Base-by-base conservation (phyloP, 2,797 vertebrate genomes). In the Pseudochromis fuscus region DNA sequence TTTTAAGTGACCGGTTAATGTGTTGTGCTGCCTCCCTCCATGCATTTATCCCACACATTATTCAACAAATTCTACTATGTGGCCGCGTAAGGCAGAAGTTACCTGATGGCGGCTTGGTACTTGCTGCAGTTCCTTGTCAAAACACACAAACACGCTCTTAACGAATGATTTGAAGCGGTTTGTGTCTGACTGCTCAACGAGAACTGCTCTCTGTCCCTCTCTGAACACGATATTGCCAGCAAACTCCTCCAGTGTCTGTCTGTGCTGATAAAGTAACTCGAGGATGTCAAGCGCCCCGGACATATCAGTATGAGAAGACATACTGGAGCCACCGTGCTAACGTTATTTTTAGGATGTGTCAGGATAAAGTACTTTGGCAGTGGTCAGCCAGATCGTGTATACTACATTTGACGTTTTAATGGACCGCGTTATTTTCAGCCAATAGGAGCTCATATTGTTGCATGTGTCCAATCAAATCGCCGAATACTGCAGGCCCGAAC, bases 61-160 rank as follows among this genome's bases (percentile, higher is more conserved):
- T n/a, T n/a, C n/a, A n/a, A n/a, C n/a, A n/a, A n/a, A n/a, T n/a
- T n/a, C n/a, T n/a, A n/a, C n/a, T n/a, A n/a, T n/a, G n/a, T n/a
- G n/a, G n/a, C n/a, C n/a, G n/a, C n/a, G n/a, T 19, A 42, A 8
- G 18, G 6, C 19, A 30, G 4, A 18, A 4, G 0, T 69, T 75
- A 95, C 94, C 90, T 94, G 91, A 18, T 57, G 85, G 59, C 81
- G 81, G 82, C 90, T 93, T 2, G 91, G 90, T 7, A 81, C 70
- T 18, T 93, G 87, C n/a, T 85, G 84, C 2, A 93, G 67, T 1
- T 83, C 75, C 72, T 85, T 87, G 72, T 92, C 89, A 16, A 52
- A 80, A 42, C 94, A 95, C 0, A 95, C 87, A 18, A 85, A 80
- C 49, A 94, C 52, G 1, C 66, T 72, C 13, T 69, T 53, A 16